phyloP scores from a whole-genome alignment of 2,113 vertebrate genomes.

The Grus americana region DNA sequence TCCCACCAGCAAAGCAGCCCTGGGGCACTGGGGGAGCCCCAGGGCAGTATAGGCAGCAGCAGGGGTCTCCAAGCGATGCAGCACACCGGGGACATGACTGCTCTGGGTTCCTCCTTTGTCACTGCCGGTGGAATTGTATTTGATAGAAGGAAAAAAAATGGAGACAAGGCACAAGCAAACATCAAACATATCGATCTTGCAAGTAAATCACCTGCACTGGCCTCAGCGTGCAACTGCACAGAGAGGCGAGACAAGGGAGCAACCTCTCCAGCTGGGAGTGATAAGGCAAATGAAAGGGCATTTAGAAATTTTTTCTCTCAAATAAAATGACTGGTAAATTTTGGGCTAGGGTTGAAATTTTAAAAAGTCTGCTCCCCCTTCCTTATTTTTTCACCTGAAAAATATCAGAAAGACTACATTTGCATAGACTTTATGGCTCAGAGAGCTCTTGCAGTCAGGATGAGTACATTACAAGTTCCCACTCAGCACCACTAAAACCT shows the following conservation, averaged over 20 bases:
- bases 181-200: slow-evolving; percentile 62
- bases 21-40: background rate
- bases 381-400: slow-evolving; percentile 17
- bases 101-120: slow-evolving; percentile 5
- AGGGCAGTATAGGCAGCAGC: background rate
- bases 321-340: background rate
- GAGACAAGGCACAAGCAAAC: slow-evolving; percentile 59
- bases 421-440: background rate
- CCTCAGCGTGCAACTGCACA: background rate
- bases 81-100: background rate
- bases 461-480: background rate
- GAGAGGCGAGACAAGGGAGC: background rate
- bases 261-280: background rate
- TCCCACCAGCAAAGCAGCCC: background rate
- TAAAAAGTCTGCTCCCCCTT: background rate
- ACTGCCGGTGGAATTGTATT: slow-evolving; percentile 11
- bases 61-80: background rate
- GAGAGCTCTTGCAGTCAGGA: slow-evolving; percentile 16
- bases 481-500: slow-evolving; percentile 11
- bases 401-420: background rate
- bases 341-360: background rate
- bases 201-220: slow-evolving; percentile 53
- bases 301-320: slow-evolving; percentile 7
- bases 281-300: slow-evolving; percentile 38
- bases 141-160: slow-evolving; percentile 31